These are phyloP conservation scores for Phataginus tetradactyla DNA, from an alignment of 2,797 vertebrate genomes.

Conservation along the genomic window DNA sequence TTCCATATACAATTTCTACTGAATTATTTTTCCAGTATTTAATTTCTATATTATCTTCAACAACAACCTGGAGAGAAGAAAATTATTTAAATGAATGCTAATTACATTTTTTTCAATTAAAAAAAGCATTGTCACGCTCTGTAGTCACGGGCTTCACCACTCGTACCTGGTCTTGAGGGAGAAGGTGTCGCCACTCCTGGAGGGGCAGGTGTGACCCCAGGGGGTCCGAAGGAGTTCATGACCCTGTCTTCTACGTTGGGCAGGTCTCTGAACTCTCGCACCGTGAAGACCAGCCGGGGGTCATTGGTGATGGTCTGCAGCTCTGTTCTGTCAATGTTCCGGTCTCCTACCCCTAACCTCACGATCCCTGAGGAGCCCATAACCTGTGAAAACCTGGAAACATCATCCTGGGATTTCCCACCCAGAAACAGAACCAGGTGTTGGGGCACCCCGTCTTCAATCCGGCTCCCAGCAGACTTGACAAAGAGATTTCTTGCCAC, in stretches of 20 bases:
- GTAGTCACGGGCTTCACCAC: neutral
- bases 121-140: neutral
- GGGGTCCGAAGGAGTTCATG: conserved; percentile 82
- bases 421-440: conserved; percentile 96
- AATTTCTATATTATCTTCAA: neutral
- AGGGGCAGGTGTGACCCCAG: conserved; percentile 58
- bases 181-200: neutral
- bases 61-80: neutral
- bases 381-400: conserved; percentile 86
- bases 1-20: neutral
- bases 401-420: conserved; percentile 91
- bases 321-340: conserved; percentile 87
- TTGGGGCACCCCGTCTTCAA: conserved; percentile 91
- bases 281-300: conserved; percentile 86
- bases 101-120: neutral
- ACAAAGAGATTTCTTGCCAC: conserved; percentile 92
- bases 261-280: conserved; percentile 89
- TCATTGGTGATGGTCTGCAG: conserved; percentile 89
- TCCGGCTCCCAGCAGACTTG: conserved; percentile 90
- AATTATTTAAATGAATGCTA: neutral
- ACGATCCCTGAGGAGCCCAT: conserved; percentile 87
- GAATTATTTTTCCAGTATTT: neutral
- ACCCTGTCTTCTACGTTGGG: conserved; percentile 85
- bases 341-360: conserved; percentile 91
- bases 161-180: conserved; percentile 46